Conservation (phyloP, 92 coral and sea anemone species). For the Heliopora coerulea region DNA sequence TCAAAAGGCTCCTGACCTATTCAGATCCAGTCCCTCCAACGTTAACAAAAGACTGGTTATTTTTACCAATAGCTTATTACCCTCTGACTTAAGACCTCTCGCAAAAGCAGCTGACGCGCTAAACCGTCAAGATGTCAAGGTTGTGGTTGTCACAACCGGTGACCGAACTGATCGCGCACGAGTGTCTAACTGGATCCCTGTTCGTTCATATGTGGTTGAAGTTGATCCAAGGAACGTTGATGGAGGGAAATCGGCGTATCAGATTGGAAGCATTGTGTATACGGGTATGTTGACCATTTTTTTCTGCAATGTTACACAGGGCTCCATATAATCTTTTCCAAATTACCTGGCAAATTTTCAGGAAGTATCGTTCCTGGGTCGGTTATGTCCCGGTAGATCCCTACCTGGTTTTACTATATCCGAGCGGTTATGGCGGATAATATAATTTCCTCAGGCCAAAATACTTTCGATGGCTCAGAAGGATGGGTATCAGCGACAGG, state of each 20-base stretch:
- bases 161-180: constrained; percentile 10
- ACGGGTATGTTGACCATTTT: neutral
- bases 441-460: too few species aligned
- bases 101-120: constrained; percentile 25
- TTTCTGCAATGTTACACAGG: neutral
- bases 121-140: constrained; percentile 12
- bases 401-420: too few species aligned
- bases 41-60: constrained; percentile 29
- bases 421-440: too few species aligned
- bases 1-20: constrained; percentile 8
- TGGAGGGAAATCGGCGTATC: neutral
- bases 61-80: constrained; percentile 34
- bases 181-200: constrained; percentile 1
- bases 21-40: constrained; percentile 21
- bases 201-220: constrained; percentile 11
- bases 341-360: too few species aligned
- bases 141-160: constrained; percentile 31
- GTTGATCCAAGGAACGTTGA: constrained; percentile 20
- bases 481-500: too few species aligned
- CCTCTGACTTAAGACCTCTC: constrained; percentile 20
- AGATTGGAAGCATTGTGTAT: constrained; percentile 14
- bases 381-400: too few species aligned
- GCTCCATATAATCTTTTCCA: too few species aligned
- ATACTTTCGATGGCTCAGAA: too few species aligned
- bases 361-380: too few species aligned